Percentiles rank a stretch among this genome's conserved stretches.
phyloP scores from a whole-genome alignment of 2,797 vertebrate species.

The Fundulus diaphanus region DNA sequence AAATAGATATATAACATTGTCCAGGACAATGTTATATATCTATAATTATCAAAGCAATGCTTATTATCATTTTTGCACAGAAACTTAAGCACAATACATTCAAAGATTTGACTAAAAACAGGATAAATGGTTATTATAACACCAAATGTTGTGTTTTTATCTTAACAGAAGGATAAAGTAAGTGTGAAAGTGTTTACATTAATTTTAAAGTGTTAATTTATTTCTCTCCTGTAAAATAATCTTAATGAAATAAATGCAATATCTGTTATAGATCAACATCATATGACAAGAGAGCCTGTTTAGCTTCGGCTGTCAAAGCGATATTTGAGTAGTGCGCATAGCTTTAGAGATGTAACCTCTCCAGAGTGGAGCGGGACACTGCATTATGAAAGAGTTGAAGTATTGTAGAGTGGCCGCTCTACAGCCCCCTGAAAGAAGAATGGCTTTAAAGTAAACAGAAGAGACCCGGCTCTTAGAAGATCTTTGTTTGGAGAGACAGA shows the following conservation, averaged over 20 bases:
- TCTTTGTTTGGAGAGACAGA: slow-evolving; percentile 39
- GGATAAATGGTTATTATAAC: too few relatives aligned
- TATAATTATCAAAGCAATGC: not conserved
- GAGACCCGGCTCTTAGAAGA: slow-evolving; percentile 47
- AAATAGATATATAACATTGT: too few relatives aligned
- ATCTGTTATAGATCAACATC: not conserved
- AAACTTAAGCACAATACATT: not conserved
- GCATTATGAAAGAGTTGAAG: slow-evolving; percentile 46
- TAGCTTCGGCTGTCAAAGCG: not conserved
- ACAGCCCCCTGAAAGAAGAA: slow-evolving; percentile 40
- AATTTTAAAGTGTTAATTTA: not conserved
- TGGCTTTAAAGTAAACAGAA: slow-evolving; percentile 62
- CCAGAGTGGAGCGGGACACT: slow-evolving; percentile 45
- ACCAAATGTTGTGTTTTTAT: not conserved
- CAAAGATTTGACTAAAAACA: too few relatives aligned
- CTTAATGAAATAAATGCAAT: not conserved
- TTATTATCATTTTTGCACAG: not conserved
- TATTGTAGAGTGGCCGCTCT: slow-evolving; percentile 49
- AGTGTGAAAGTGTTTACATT: not conserved
- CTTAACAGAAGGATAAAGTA: not conserved
- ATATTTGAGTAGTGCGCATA: slow-evolving; percentile 5
- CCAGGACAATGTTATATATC: too few relatives aligned
- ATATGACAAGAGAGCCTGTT: not conserved
- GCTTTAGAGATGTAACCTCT: slow-evolving; percentile 27
- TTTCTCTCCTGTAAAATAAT: not conserved